Base-by-base conservation (phyloP, 1,140 invertebrate genomes). In the Pseudomyrmex cubaensis region DNA sequence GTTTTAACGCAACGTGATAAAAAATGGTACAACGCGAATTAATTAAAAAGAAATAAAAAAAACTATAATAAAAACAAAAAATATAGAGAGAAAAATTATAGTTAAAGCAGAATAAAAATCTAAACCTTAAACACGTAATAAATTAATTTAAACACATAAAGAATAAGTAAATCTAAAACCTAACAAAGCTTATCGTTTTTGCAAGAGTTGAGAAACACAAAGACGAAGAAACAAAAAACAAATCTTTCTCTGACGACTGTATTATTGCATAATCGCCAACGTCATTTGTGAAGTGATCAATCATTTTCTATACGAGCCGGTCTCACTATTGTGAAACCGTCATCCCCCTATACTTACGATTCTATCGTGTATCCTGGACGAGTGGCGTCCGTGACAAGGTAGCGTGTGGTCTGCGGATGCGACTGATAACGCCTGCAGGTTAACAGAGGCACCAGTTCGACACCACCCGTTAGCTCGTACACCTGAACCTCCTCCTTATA, bases 381-480 rank as follows among this genome's bases (percentile, higher is more conserved):
- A 17, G 96, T 96, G 44, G 96, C 95, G 86, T 96, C 96, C 17
- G 95, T 96, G 25, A 93, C 95, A 74, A 95, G 93, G 74, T 90
- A 89, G 63, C 90, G 91, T 50, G 80, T 88, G 35, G 83, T 83
- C 59, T 86, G 87, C 61, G 90, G 91, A 83, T 90, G 80, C 64
- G 92, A 90, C 77, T 91, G 84, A 85, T 92, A 85, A 73, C 89
- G 89, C 82, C 95, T 93, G 83, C 95, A 94, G 15, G 96, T 96
- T 83, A 97, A 93, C 46, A 97, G 92, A n/a, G 96, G 96, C 46
- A 96, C 96, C 85, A 97, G 93, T 93, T 97, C 96, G 76, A 96
- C 94, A 52, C 96, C 96, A 9, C 96, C 94, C 90, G 94, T 95
- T 87, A 96, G 70, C 84, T 91, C 89, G 87, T 92, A 93, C 52